These are phyloP conservation scores for Crocallis elinguaria DNA, from an alignment of 2,888 invertebrate genomes.

Conservation along the genomic window DNA sequence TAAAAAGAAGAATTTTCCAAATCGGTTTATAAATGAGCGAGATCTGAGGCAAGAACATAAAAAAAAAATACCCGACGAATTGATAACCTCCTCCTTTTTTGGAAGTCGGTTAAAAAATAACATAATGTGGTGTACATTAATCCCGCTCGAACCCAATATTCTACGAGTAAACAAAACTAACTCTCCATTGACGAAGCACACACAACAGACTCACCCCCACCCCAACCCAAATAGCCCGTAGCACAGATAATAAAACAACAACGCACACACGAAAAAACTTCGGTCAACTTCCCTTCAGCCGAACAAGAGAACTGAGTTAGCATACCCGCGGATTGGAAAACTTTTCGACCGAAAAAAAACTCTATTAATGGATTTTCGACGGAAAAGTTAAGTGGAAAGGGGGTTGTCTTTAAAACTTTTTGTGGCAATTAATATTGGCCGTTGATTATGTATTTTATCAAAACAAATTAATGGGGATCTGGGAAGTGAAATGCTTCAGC, in stretches of 20 bases:
- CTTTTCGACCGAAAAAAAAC: slow-evolving; percentile 29
- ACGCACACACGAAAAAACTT: slow-evolving; percentile 18
- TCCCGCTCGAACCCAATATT: not conserved
- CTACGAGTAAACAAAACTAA: slow-evolving; percentile 2
- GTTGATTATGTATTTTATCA: slow-evolving; percentile 33
- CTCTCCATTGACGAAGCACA: not conserved
- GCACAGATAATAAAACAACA: slow-evolving; percentile 29
- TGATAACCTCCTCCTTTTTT: too few relatives aligned
- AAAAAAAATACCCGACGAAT: too few relatives aligned
- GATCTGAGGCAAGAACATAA: too few relatives aligned
- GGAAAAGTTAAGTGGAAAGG: slow-evolving; percentile 23
- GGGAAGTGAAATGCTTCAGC: slow-evolving; percentile 13
- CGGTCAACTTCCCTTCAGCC: slow-evolving; percentile 7
- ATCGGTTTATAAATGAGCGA: too few relatives aligned
- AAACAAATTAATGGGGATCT: slow-evolving; percentile 16
- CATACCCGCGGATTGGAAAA: slow-evolving; percentile 35
- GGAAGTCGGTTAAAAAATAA: too few relatives aligned
- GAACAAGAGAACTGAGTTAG: slow-evolving; percentile 28
- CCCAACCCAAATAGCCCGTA: slow-evolving; percentile 7
- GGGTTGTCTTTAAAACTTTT: slow-evolving; percentile 23
- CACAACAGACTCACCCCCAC: not conserved
- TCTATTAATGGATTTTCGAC: slow-evolving; percentile 34
- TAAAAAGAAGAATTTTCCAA: too few relatives aligned
- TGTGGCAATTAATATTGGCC: slow-evolving; percentile 16
- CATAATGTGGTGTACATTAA: not conserved